phyloP scores from a whole-genome alignment of 92 coral and sea anemone genomes.

The Phenganax marumi region DNA sequence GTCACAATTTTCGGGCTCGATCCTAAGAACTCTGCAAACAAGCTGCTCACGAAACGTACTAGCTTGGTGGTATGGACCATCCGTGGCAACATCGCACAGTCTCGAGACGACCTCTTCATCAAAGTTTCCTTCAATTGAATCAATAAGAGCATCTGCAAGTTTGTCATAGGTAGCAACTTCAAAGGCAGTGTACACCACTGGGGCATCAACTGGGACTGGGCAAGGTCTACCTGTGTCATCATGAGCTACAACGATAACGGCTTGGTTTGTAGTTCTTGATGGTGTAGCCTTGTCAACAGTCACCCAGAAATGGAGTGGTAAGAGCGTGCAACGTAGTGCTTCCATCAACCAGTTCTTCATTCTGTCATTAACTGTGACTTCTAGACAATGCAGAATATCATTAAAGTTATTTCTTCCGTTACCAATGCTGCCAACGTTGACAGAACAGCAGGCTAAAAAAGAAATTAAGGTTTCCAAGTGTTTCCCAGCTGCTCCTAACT shows the following conservation, averaged over 20 bases:
- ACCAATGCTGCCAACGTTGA: conserved; percentile 37
- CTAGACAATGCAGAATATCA: conserved; percentile 40
- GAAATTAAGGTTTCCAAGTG: conserved; percentile 44
- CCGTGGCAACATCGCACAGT: conserved; percentile 7
- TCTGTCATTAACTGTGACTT: conserved; percentile 40
- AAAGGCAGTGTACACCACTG: neutral
- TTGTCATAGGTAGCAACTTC: neutral
- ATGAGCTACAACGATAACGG: conserved; percentile 11
- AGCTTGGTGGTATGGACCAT: conserved; percentile 29
- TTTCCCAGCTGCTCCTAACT: conserved; percentile 39
- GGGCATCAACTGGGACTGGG: conserved; percentile 8
- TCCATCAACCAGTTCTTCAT: conserved; percentile 42
- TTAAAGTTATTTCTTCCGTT: conserved; percentile 44
- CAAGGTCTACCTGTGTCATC: conserved; percentile 8
- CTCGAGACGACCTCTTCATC: neutral
- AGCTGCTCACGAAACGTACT: conserved; percentile 39
- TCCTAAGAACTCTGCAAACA: neutral
- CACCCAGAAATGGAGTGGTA: conserved; percentile 44
- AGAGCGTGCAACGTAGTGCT: conserved; percentile 33
- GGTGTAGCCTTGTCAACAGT: conserved; percentile 13
- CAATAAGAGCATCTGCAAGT: conserved; percentile 5
- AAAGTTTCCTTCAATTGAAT: conserved; percentile 5
- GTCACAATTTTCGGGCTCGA: conserved; percentile 12
- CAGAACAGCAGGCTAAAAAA: conserved; percentile 44
- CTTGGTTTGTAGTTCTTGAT: conserved; percentile 11